Base-by-base conservation (phyloP, 2,888 invertebrate genomes). In the Epinotia demarniana region DNA sequence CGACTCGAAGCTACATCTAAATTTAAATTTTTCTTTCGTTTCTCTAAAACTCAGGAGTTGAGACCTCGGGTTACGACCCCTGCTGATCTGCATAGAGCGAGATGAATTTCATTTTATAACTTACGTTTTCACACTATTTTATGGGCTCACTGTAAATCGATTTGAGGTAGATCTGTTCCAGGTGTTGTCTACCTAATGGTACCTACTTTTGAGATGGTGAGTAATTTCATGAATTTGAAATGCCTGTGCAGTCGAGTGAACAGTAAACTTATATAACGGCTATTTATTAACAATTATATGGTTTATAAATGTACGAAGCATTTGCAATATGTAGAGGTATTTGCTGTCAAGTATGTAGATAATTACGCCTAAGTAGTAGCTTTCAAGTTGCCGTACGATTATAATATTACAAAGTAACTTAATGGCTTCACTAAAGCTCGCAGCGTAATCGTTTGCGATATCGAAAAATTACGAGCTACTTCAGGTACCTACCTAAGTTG, bases 1-100 rank as follows among this genome's bases (percentile, higher is more conserved):
- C 83, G 86, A 90, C 89, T 86, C 84, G 76, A 79, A 82, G 88
- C 85, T 87, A 91, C 90, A 90, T 91, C 90, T 91, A 91, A 91
- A 92, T 92, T 93, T 90, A 92, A 93, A 92, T 92, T 92, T 92
- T 90, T 90, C 88, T 85, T 85, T 83, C 85, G 79, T 81, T 84
- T 84, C 84, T 80, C 80, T 80, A 81, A 81, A 83, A 72, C 69
- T 79, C 62, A 71, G 72, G 55, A 69, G 68, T 61, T 64, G 16
- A 70, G 69, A 66, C 43, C 53, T 60, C 60, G 33, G 55, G 72
- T 88, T 87, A 87, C 89, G 87, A 87, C 86, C 85, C 82, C 81
- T 81, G 85, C 81, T 81, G 85, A 87, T 89, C 87, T 89, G 89
- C 89, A 89, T 90, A 89, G 89, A 89, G 83, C 84, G 81, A 88